A percentile compares a stretch with the other conserved stretches of the same genome.
These are phyloP conservation scores for Beaufortia kweichowensis DNA, from an alignment of 2,113 vertebrate species.

Conservation along the genomic window DNA sequence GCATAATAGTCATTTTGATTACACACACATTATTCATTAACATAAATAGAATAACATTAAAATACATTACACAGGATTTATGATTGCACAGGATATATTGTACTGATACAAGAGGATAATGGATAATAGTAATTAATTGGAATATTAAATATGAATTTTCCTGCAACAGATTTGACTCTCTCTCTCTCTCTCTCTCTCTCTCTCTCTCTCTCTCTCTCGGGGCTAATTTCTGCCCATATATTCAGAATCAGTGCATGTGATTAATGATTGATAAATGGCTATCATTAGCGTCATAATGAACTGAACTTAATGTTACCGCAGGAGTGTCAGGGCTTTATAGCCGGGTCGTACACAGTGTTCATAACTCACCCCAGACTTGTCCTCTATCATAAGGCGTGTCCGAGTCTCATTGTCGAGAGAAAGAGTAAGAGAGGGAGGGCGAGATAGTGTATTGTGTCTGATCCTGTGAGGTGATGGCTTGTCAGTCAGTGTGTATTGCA, in stretches of 20 bases:
- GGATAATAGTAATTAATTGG: neutral
- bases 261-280: constrained; percentile 44
- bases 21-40: too few relatives aligned
- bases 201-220: neutral
- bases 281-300: constrained; percentile 42
- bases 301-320: constrained; percentile 8
- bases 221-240: neutral
- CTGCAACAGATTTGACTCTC: neutral
- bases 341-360: constrained; percentile 24
- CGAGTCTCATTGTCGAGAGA: constrained; percentile 2
- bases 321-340: constrained; percentile 17
- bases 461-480: constrained; percentile 31
- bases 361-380: constrained; percentile 23
- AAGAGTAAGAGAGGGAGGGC: constrained; percentile 2
- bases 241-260: neutral
- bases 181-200: neutral
- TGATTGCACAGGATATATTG: too few relatives aligned
- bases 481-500: constrained; percentile 35
- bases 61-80: too few relatives aligned
- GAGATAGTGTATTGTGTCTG: constrained; percentile 31
- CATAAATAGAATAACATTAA: too few relatives aligned
- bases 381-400: constrained; percentile 9
- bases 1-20: too few relatives aligned
- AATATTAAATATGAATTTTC: neutral
- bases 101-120: neutral